Conservation (phyloP, 2,888 invertebrate genomes). For the Tetranychus truncatus region DNA sequence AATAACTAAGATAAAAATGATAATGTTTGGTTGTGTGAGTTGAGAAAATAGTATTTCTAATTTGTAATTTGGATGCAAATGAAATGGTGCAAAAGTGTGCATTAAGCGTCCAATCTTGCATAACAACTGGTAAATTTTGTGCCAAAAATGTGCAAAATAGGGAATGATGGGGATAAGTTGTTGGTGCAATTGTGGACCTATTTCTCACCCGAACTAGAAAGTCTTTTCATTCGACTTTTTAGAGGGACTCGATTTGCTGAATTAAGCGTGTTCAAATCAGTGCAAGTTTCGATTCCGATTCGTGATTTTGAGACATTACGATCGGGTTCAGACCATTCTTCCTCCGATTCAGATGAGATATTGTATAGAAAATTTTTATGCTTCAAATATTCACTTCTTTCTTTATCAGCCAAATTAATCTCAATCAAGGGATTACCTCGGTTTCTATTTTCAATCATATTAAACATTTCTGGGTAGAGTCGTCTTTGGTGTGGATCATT, state of each 20-base stretch:
- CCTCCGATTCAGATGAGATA: slow-evolving; percentile 6
- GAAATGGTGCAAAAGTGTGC: not conserved
- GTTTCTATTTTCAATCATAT: too few species aligned
- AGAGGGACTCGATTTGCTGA: too few species aligned
- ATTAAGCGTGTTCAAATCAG: too few species aligned
- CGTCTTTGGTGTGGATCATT: too few species aligned
- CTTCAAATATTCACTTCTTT: not conserved
- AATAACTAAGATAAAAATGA: too few species aligned
- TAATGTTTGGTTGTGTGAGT: too few species aligned
- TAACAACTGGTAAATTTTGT: not conserved
- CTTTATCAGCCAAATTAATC: not conserved
- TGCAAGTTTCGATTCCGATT: slow-evolving; percentile 8
- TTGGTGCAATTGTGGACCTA: not conserved
- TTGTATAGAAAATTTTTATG: not conserved
- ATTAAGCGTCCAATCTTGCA: not conserved
- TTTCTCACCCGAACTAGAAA: not conserved
- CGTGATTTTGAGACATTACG: slow-evolving; percentile 7
- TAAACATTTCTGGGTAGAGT: too few species aligned
- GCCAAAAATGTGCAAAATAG: not conserved
- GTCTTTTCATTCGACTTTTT: too few species aligned
- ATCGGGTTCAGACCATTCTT: slow-evolving; percentile 17
- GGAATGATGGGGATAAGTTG: not conserved
- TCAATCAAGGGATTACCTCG: too few species aligned
- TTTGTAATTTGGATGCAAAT: too few species aligned
- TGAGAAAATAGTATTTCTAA: too few species aligned